phyloP scores from a whole-genome alignment of 2,797 vertebrate genomes.

The Gallinago solitaria region DNA sequence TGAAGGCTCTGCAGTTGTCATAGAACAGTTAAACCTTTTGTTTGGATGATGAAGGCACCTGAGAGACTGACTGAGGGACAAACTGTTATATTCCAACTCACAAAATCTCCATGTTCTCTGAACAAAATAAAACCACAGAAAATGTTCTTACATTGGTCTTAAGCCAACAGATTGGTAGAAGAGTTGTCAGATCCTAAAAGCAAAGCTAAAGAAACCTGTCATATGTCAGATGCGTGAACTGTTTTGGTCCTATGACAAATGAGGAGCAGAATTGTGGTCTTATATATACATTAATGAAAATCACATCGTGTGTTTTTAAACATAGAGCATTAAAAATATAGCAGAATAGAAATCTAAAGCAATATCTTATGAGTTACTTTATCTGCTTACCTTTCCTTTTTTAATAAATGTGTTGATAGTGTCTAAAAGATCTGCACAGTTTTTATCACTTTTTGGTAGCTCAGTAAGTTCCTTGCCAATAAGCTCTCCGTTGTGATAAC shows the following conservation, averaged over 20 bases:
- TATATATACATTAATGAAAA: not conserved
- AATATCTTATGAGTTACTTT: not conserved
- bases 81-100: not conserved
- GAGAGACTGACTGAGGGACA: not conserved
- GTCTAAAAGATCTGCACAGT: slow-evolving; percentile 88
- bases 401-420: slow-evolving; percentile 92
- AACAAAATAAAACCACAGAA: not conserved
- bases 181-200: not conserved
- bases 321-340: not conserved
- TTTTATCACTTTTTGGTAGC: slow-evolving; percentile 91
- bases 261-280: not conserved
- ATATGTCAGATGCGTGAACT: not conserved
- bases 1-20: not conserved
- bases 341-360: not conserved
- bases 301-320: not conserved
- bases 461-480: slow-evolving; percentile 92
- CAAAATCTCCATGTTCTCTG: not conserved
- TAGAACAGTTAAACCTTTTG: not conserved
- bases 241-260: not conserved
- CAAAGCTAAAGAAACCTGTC: not conserved
- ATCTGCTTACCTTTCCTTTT: slow-evolving; percentile 89
- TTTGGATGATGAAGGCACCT: not conserved
- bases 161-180: not conserved
- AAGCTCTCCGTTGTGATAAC: slow-evolving; percentile 90
- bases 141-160: not conserved